Evolutionary conservation across 2,113 vertebrate species (phyloP), one percentile per base, ranked within the genome.

Genomic region (Platysternon megacephalum): DNA sequence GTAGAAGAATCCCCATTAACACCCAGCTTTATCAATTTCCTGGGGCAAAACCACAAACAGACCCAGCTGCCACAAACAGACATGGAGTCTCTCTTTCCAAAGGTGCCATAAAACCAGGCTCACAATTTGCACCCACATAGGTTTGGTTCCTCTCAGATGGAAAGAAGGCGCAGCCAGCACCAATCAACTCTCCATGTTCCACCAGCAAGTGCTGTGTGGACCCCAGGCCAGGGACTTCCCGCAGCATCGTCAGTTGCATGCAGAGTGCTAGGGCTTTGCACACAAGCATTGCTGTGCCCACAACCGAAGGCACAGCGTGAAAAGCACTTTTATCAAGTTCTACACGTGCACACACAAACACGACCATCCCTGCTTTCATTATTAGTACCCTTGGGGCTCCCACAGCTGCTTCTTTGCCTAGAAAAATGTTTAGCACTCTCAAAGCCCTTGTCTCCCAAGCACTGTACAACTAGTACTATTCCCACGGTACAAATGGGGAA

Each of bases 311-410:
- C 91, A 92, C 96, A 26, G 13, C 83, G 84, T 86, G 86, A 94
- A 96, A 52, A 95, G 13, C 93, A 2, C n/a, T 46, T 4, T 52
- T 91, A 92, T 4, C 91, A 32, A 44, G 76, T 88, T 2, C 89
- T 95, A 92, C 46, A 5, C 24, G 53, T 83, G 95, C 93, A 74
- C 94, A 96, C 95, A 92, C 94, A 95, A 95, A 53, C 90, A 82
- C 88, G 1, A 21, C 21, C n/a, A 11, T 39, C 65, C 35, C 65
- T 5, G 19, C 3, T 72, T 5, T 72, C 65, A 39, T 39, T 72
- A 22, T 8, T 11, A 22, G 17, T 94, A 93, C 86, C 90, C 93
- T 16, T 78, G 26, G 90, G 93, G 11, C 6, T 93, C 92, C 4
- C 85, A 91, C 90, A 84, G 8, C 68, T 14, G 90, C 88, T 80